These are phyloP conservation scores for Bagarius yarrelli DNA, from an alignment of 2,113 vertebrate species.

Conservation along the genomic window DNA sequence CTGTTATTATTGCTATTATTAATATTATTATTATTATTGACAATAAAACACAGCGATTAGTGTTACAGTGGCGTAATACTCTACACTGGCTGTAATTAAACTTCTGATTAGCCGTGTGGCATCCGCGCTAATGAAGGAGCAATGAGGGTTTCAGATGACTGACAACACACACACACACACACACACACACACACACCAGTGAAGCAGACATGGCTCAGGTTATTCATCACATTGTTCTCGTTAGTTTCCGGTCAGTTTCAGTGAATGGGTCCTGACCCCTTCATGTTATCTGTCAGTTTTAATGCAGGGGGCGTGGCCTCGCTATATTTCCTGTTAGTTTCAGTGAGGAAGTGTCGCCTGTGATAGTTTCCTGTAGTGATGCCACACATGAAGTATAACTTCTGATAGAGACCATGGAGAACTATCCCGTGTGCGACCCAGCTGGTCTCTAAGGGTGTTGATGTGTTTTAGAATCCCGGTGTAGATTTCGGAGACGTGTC, in stretches of 20 bases:
- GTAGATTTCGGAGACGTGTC: slow-evolving; percentile 97
- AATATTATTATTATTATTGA: background rate
- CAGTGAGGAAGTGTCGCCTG: background rate
- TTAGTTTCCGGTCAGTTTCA: background rate
- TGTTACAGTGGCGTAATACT: slow-evolving; percentile 54
- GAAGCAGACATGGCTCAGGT: background rate
- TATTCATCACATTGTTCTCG: background rate
- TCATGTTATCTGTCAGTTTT: no score
- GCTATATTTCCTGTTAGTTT: background rate
- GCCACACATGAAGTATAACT: background rate
- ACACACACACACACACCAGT: slow-evolving; percentile 6
- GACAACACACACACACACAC: slow-evolving; percentile 52
- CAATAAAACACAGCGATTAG: slow-evolving; percentile 46
- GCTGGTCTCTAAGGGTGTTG: background rate
- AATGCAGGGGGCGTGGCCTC: background rate
- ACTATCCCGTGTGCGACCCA: no score
- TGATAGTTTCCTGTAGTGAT: background rate
- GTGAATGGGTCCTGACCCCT: no score
- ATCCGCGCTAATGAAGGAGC: slow-evolving; percentile 67
- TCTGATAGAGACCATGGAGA: no score
- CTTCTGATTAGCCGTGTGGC: slow-evolving; percentile 65
- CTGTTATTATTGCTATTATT: background rate
- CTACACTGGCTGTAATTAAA: slow-evolving; percentile 66
- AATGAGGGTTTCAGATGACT: slow-evolving; percentile 60
- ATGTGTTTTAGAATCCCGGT: slow-evolving; percentile 58